Conservation (phyloP, 2,888 invertebrate genomes). For the Xanthorhoe spadicearia region DNA sequence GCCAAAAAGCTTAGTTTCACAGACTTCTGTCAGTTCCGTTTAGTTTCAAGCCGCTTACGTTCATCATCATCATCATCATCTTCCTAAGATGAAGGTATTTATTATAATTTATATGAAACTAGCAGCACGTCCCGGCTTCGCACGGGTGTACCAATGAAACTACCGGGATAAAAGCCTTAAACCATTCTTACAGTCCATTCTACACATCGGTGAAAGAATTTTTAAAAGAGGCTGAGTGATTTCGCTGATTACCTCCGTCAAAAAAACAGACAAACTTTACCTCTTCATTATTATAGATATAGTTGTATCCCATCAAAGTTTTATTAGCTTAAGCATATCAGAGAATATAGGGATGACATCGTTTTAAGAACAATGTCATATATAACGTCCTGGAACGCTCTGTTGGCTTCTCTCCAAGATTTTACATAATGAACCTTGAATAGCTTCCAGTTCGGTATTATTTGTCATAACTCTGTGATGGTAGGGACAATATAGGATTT, state of each 20-base stretch:
- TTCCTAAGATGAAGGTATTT: too few species aligned
- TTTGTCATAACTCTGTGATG: constrained; percentile 45
- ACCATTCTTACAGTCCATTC: too few species aligned
- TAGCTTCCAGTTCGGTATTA: constrained; percentile 54
- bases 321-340: not conserved
- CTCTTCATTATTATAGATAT: too few species aligned
- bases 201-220: too few species aligned
- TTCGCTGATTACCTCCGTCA: too few species aligned
- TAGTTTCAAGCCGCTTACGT: constrained; percentile 1
- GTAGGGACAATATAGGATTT: not conserved
- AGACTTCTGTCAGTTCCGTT: constrained; percentile 1
- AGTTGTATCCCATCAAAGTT: not conserved
- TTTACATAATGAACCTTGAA: constrained; percentile 61
- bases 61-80: not conserved
- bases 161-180: too few species aligned
- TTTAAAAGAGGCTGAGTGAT: too few species aligned
- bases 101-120: too few species aligned
- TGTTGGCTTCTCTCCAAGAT: constrained; percentile 51
- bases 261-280: too few species aligned
- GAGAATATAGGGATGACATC: constrained; percentile 42
- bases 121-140: too few species aligned
- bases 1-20: constrained; percentile 5
- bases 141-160: too few species aligned
- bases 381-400: constrained; percentile 56
- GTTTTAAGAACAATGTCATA: constrained; percentile 66